Evolutionary conservation across 2,888 invertebrate species (phyloP), one percentile per base, ranked within the genome.

Genomic region (Platycheirus albimanus): DNA sequence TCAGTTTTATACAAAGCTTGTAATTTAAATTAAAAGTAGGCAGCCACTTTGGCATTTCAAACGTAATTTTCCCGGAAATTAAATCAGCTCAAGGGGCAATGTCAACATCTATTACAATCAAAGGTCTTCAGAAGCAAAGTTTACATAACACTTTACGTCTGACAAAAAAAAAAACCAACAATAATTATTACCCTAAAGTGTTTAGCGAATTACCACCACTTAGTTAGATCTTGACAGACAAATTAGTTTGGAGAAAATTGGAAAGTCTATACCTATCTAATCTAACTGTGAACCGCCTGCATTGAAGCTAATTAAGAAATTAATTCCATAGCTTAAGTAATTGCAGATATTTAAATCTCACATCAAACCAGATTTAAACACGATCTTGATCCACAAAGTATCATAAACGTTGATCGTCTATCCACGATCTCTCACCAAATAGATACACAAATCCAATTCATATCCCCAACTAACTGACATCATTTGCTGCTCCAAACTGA

Each of bases 391-490:
- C 63, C 41, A 56, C 67, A 19, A 64, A n/a, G n/a, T 5, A 24
- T 24, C 20, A 61, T 80, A 58, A 71, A 72, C 45, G 49, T 51
- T 63, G 63, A 78, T 78, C 63, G 72, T 56, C 71, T 72, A 54
- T 71, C 81, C 81, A 72, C 58, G 52, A 76, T 67, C 54, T 79
- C 67, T 74, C 54, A 63, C 76, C 71, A 63, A 38, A 36, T 13
- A 15, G 13, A 47, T 19, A 74, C 63, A 56, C 41, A 43, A 75
- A 54, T 64, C 67, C 45, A 63, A 69, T 69, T 38, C 64, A 56
- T 41, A n/a, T n/a, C n/a, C 70, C 58, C 17, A 56, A 38, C 81
- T 41, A 13, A 66, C 83, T 83, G 83, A 83, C 83, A 83, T 72
- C 77, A 78, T 64, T 70, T 52, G 54, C 13, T 49, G 71, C 38